Base-by-base conservation (phyloP, 2,797 vertebrate species). In the Podarcis siculus region DNA sequence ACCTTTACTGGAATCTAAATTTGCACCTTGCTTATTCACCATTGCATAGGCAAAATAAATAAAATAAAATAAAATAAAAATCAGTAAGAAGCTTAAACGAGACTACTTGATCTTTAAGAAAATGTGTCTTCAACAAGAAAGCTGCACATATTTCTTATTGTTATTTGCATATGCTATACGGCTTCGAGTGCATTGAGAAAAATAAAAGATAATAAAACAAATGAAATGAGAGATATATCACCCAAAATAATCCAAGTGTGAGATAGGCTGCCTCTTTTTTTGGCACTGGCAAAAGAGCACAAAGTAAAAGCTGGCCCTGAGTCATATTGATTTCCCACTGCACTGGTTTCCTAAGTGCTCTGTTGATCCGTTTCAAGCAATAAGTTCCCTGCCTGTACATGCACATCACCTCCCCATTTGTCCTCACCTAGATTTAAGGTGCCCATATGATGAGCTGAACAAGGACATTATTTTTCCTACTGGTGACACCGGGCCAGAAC, bases 371-470 rank as follows among this genome's bases (percentile, higher is more conserved):
- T 97, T 96, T 97, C 97, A 97, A 97, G 97, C 97, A 97, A 97
- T 97, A 97, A 97, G 97, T 97, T 97, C 96, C 96, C 97, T 97
- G 97, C 96, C 97, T 97, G 95, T 95, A 96, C 97, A 96, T 95
- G 97, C 97, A 96, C 97, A 96, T 97, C 97, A 94, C 96, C 96
- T 97, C 96, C 95, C 95, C 96, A 96, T 97, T 97, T 97, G 97
- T 97, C 96, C 97, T 97, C 97, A 97, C 97, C 97, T 96, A 97
- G 97, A 97, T 97, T 97, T 97, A 97, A 97, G 97, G 97, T 97
- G 96, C 97, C 97, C 97, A 97, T 96, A 97, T 97, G 97, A 97
- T 97, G 97, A 97, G 96, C 96, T 96, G 97, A 96, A 96, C 96
- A 97, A 97, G 97, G 97, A 97, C 97, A 97, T 97, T 95, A 97